Percentiles rank a stretch among this genome's conserved stretches.
These are phyloP conservation scores for Varecia variegata DNA, from an alignment of 2,797 vertebrate species.

Conservation along the genomic window DNA sequence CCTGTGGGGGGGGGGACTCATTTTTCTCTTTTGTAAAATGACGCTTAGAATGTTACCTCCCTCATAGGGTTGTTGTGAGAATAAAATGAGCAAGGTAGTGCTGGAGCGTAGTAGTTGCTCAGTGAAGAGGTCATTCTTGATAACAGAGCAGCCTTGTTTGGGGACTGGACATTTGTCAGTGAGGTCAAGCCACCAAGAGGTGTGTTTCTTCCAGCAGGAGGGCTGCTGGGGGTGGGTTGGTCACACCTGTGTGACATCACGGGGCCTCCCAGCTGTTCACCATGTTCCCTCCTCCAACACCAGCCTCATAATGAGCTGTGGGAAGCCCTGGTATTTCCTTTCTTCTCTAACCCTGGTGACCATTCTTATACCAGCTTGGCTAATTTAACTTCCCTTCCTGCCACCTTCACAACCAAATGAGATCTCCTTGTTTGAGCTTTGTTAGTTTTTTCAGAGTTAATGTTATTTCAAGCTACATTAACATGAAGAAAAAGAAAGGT, in stretches of 20 bases:
- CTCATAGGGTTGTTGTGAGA: background rate
- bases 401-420: background rate
- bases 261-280: background rate
- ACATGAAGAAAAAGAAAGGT: background rate
- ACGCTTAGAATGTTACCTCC: background rate
- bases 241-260: background rate
- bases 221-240: background rate
- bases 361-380: background rate
- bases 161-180: background rate
- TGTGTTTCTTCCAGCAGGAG: background rate
- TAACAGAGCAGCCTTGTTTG: background rate
- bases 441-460: background rate
- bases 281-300: background rate
- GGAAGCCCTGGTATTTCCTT: background rate
- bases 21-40: background rate
- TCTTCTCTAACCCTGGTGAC: background rate
- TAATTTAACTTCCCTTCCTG: background rate
- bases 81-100: background rate
- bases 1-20: conserved; percentile 12
- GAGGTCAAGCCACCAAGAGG: background rate
- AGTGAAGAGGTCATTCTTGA: background rate
- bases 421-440: background rate
- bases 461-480: background rate
- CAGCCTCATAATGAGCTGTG: background rate
- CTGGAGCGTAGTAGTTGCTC: background rate